Conservation (phyloP, 1,140 invertebrate species). For the Notospermus geniculatus region DNA sequence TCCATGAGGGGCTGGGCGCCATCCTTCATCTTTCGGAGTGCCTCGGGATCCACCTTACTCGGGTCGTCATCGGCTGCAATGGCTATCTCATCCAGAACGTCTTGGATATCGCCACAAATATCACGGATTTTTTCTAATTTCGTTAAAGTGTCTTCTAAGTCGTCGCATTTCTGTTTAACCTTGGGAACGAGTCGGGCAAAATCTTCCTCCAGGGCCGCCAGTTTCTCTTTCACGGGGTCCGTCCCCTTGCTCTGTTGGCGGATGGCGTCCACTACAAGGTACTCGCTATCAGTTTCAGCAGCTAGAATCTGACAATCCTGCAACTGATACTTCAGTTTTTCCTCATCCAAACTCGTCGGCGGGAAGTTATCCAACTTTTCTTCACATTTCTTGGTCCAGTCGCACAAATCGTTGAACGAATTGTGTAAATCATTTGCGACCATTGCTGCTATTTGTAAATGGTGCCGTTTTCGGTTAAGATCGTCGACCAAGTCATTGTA, state of each 20-base stretch:
- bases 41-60: slow-evolving; percentile 39
- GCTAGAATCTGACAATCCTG: slow-evolving; percentile 66
- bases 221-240: slow-evolving; percentile 59
- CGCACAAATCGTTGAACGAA: slow-evolving; percentile 77
- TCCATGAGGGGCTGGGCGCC: slow-evolving; percentile 44
- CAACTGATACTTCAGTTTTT: slow-evolving; percentile 85
- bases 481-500: no score
- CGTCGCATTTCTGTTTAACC: slow-evolving; percentile 86
- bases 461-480: no score
- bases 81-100: slow-evolving; percentile 59
- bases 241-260: neutral
- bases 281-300: slow-evolving; percentile 24
- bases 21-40: slow-evolving; percentile 42
- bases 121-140: slow-evolving; percentile 82
- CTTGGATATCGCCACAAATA: slow-evolving; percentile 81
- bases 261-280: neutral
- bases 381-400: slow-evolving; percentile 82
- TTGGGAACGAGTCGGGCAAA: slow-evolving; percentile 63
- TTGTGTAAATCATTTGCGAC: slow-evolving; percentile 80
- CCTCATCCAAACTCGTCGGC: slow-evolving; percentile 83
- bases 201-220: slow-evolving; percentile 76
- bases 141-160: slow-evolving; percentile 86
- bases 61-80: slow-evolving; percentile 22
- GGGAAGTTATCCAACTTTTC: slow-evolving; percentile 67
- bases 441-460: no score